A percentile compares a stretch with the other conserved stretches of the same genome.
Conservation (phyloP, 2,888 invertebrate genomes). For the Andrena haemorrhoa region DNA sequence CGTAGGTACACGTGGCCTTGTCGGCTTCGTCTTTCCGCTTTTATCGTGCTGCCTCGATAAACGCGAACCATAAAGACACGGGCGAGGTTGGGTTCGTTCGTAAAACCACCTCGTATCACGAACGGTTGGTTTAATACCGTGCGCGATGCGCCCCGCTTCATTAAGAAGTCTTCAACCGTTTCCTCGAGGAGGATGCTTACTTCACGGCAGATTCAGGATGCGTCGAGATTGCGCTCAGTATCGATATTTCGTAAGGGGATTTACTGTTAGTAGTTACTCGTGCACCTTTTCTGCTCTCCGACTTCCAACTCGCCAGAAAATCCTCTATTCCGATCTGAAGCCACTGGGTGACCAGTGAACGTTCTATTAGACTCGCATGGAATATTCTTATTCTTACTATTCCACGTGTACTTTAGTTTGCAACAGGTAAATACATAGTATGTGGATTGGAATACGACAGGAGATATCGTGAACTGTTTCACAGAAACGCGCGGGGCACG, state of each 20-base stretch:
- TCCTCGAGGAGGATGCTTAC: constrained; percentile 1
- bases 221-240: not conserved
- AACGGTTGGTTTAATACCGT: constrained; percentile 58
- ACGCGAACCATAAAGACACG: constrained; percentile 43
- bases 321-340: too few species aligned
- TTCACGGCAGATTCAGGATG: not conserved
- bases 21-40: constrained; percentile 42
- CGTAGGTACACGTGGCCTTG: constrained; percentile 1
- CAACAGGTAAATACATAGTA: too few species aligned
- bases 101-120: constrained; percentile 60
- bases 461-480: constrained; percentile 6
- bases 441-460: too few species aligned
- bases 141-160: constrained; percentile 59
- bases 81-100: constrained; percentile 39
- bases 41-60: constrained; percentile 57
- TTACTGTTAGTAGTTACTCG: too few species aligned
- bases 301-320: too few species aligned
- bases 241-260: not conserved
- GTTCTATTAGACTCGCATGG: too few species aligned
- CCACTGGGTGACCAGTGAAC: too few species aligned
- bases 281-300: too few species aligned
- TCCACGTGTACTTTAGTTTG: too few species aligned
- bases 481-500: constrained; percentile 14
- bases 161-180: constrained; percentile 38
- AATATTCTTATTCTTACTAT: too few species aligned